Evolutionary conservation across 2,888 invertebrate genomes (phyloP).

Genomic region (Tolmerus cingulatus): DNA sequence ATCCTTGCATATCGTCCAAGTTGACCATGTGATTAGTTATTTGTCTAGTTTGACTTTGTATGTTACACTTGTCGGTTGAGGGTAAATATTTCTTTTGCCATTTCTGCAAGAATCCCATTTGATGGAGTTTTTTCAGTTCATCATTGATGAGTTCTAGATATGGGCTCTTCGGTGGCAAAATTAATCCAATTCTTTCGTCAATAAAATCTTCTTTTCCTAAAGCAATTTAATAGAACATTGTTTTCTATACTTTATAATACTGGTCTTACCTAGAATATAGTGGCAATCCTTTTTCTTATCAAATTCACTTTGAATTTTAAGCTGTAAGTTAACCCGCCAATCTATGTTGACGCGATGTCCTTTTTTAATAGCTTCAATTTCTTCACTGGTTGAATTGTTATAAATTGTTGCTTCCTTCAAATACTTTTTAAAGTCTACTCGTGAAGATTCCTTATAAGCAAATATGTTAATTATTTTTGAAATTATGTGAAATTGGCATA

Average conservation of each 20-base stretch:
- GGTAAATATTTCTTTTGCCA: slow-evolving; percentile 84
- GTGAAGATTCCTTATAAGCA: slow-evolving; percentile 53
- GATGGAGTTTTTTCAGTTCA: slow-evolving; percentile 81
- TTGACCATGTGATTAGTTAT: slow-evolving; percentile 89
- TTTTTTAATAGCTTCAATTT: slow-evolving; percentile 69
- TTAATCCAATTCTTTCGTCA: slow-evolving; percentile 80
- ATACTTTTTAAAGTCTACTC: slow-evolving; percentile 62
- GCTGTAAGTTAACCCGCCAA: slow-evolving; percentile 80
- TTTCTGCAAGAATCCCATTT: slow-evolving; percentile 83
- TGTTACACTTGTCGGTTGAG: slow-evolving; percentile 81
- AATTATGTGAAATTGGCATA: no score
- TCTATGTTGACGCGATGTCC: slow-evolving; percentile 80
- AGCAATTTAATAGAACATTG: not conserved
- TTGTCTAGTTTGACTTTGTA: slow-evolving; percentile 69
- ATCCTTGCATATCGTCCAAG: slow-evolving; percentile 91
- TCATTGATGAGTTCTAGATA: slow-evolving; percentile 79
- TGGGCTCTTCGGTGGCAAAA: slow-evolving; percentile 78
- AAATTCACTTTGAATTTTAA: slow-evolving; percentile 75
- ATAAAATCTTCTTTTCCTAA: slow-evolving; percentile 78
- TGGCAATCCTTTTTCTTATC: slow-evolving; percentile 74
- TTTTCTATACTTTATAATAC: slow-evolving; percentile 47
- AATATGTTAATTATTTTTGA: not conserved
- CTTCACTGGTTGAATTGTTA: slow-evolving; percentile 62
- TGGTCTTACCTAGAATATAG: slow-evolving; percentile 71
- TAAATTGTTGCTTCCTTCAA: slow-evolving; percentile 68